These are phyloP conservation scores for Platichthys flesus DNA, from an alignment of 2,113 vertebrate species.

Conservation along the genomic window DNA sequence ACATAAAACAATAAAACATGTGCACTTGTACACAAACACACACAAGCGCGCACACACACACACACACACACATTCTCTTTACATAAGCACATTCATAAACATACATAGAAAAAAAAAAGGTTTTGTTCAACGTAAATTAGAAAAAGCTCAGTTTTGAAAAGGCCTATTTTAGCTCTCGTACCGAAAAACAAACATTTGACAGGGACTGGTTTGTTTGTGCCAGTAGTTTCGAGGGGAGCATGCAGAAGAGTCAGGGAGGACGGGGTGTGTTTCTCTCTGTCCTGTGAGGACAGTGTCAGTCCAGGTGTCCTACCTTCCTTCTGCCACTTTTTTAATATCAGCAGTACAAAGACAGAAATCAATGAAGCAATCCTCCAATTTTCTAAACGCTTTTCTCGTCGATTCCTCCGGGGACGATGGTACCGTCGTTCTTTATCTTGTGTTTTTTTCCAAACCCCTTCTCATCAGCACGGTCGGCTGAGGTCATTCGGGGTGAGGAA, in stretches of 20 bases:
- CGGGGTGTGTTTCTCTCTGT: slow-evolving; percentile 76
- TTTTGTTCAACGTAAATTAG: slow-evolving; percentile 74
- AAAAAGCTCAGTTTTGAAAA: slow-evolving; percentile 72
- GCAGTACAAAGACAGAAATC: slow-evolving; percentile 88
- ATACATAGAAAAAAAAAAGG: slow-evolving; percentile 71
- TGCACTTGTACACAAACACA: slow-evolving; percentile 6
- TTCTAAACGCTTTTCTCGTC: slow-evolving; percentile 33
- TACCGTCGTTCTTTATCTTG: slow-evolving; percentile 70
- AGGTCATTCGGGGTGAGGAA: slow-evolving; percentile 38
- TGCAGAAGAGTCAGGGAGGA: slow-evolving; percentile 71
- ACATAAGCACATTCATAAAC: slow-evolving; percentile 57
- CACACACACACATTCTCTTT: slow-evolving; percentile 48
- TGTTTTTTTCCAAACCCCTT: slow-evolving; percentile 52
- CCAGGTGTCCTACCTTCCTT: slow-evolving; percentile 55
- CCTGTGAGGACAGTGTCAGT: slow-evolving; percentile 68
- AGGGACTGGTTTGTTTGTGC: slow-evolving; percentile 72
- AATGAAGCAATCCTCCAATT: slow-evolving; percentile 70
- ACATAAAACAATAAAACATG: slow-evolving; percentile 30
- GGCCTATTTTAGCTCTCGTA: slow-evolving; percentile 81
- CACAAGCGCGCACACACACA: slow-evolving; percentile 27
- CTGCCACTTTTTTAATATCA: slow-evolving; percentile 82
- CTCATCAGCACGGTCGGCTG: slow-evolving; percentile 54
- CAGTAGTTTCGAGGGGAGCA: slow-evolving; percentile 71
- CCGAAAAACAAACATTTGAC: slow-evolving; percentile 67
- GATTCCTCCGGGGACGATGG: slow-evolving; percentile 46